phyloP scores from a whole-genome alignment of 2,113 vertebrate species.

The Seriola quinqueradiata region DNA sequence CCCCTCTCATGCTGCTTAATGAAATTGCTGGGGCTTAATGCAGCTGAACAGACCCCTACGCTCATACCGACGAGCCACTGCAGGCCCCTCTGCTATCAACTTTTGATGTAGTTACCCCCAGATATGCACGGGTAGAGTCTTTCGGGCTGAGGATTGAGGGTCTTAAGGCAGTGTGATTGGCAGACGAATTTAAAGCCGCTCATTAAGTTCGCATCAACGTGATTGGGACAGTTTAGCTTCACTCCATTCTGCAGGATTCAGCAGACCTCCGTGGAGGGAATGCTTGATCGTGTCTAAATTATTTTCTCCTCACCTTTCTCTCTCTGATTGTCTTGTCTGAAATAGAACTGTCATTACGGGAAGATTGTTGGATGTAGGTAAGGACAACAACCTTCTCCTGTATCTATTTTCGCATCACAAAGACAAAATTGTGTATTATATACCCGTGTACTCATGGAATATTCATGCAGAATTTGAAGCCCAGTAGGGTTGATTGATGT shows the following conservation, averaged over 20 bases:
- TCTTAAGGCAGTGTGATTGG: conserved; percentile 77
- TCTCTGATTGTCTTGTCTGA: conserved; percentile 24
- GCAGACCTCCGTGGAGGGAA: conserved; percentile 61
- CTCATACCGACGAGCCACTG: conserved; percentile 77
- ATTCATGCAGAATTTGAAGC: not conserved
- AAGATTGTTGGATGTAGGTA: conserved; percentile 9
- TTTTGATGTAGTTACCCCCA: conserved; percentile 64
- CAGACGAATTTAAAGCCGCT: conserved; percentile 72
- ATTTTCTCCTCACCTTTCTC: conserved; percentile 37
- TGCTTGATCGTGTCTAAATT: conserved; percentile 46
- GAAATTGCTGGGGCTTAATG: conserved; percentile 76
- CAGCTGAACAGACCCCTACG: conserved; percentile 65
- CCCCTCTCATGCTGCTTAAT: conserved; percentile 75
- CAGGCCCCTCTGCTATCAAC: conserved; percentile 48
- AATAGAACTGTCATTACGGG: conserved; percentile 32
- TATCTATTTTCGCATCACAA: conserved; percentile 1
- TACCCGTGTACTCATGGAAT: not conserved
- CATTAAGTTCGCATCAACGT: conserved; percentile 70
- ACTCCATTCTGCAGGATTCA: conserved; percentile 58
- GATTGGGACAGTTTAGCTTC: conserved; percentile 64
- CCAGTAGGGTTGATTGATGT: not conserved
- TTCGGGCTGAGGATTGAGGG: conserved; percentile 54
- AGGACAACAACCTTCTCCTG: conserved; percentile 1
- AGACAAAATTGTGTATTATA: not conserved
- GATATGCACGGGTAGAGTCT: conserved; percentile 60